Evolutionary conservation across 2,888 invertebrate species (phyloP).

Genomic region (Watsonalla cultraria): DNA sequence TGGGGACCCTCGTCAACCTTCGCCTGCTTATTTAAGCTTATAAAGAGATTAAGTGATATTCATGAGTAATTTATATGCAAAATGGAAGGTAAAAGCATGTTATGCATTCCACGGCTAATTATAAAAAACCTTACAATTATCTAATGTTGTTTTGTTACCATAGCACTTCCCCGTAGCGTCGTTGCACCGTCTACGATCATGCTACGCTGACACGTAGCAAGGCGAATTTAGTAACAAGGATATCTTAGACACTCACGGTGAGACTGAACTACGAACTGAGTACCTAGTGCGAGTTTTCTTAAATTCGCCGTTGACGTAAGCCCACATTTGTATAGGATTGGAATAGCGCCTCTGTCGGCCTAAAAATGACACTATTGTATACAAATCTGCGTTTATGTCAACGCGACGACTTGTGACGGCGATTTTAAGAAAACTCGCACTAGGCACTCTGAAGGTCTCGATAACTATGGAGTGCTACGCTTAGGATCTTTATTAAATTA

Average conservation of each 20-base stretch:
- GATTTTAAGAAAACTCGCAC: too few relatives aligned
- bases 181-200: background rate
- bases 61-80: constrained; percentile 36
- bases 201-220: background rate
- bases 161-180: background rate
- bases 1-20: constrained; percentile 50
- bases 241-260: background rate
- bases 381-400: too few relatives aligned
- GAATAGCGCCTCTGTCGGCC: too few relatives aligned
- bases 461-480: background rate
- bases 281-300: too few relatives aligned
- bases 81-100: constrained; percentile 19
- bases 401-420: too few relatives aligned
- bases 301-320: too few relatives aligned
- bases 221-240: background rate
- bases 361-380: too few relatives aligned
- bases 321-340: too few relatives aligned
- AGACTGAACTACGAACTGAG: background rate
- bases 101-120: background rate
- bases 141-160: too few relatives aligned
- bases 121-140: background rate
- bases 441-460: background rate
- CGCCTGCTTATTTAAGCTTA: constrained; percentile 41
- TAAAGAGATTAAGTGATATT: constrained; percentile 47
- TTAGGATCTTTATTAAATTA: background rate